Base-by-base conservation (phyloP, 1,140 invertebrate species). In the Carcinoscorpius rotundicauda region DNA sequence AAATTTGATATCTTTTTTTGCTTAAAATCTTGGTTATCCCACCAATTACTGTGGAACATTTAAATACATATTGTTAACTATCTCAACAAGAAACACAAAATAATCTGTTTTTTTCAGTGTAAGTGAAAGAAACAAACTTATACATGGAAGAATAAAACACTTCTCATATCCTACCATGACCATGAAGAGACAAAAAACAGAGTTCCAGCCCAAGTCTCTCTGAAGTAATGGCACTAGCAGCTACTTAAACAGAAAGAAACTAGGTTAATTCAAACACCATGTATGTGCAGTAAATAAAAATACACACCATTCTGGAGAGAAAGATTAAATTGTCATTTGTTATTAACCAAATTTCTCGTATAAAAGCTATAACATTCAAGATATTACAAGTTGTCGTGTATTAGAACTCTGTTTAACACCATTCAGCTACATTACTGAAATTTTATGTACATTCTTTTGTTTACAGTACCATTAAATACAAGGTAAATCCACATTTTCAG, bases 181-280 rank as follows among this genome's bases (percentile, higher is more conserved):
- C 3, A 68, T 68, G 51, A 68, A 68, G 8, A 64, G 57, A 66
- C 64, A 68, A 68, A 68, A 68, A 4, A 68, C 67, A 55, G 53
- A 57, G 55, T 63, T 60, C 67, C 67, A 68, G 11, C 64, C 64
- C 63, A 65, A 61, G n/a, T 60, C 53, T 49, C 57, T 61, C 62
- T 65, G 61, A 11, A 68, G 53, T 6, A 63, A 50, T n/a, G 67
- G 64, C 11, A 68, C 59, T 58, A 68, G 51, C 11, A 65, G 5
- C 67, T 68, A 49, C 51, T 52, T 63, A 52, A 29, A 58, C 29
- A 52, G 58, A 59, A 62, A 57, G 49, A 51, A 51, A 50, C 6
- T 10, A 50, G 1, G 49, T 48, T 51, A 61, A 48, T 49, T 61
- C 49, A 61, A 50, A 61, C 5, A 61, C 8, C 5, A 49, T 29